These are phyloP conservation scores for Agelastica alni DNA, from an alignment of 2,888 invertebrate species.

Conservation along the genomic window DNA sequence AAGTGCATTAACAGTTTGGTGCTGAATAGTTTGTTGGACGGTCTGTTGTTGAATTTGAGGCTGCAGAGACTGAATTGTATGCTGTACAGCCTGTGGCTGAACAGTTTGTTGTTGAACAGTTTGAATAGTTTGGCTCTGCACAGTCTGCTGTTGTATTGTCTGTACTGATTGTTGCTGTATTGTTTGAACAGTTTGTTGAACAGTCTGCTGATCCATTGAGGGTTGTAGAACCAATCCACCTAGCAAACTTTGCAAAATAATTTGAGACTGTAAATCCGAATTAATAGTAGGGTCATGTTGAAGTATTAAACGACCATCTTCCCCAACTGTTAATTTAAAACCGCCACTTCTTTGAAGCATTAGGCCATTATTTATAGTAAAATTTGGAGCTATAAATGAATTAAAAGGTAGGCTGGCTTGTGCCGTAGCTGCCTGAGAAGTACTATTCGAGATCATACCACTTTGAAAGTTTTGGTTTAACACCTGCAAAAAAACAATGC, in stretches of 20 bases:
- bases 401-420: constrained; percentile 50
- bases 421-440: constrained; percentile 43
- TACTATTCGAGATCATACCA: constrained; percentile 49
- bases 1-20: constrained; percentile 48
- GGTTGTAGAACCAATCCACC: constrained; percentile 54
- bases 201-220: constrained; percentile 54
- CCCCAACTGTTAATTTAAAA: constrained; percentile 67
- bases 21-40: constrained; percentile 52
- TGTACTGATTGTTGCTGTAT: constrained; percentile 57
- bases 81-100: constrained; percentile 51
- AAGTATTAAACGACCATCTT: constrained; percentile 69
- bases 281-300: constrained; percentile 67
- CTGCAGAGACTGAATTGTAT: constrained; percentile 50
- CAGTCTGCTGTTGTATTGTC: constrained; percentile 56
- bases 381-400: constrained; percentile 52
- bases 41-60: constrained; percentile 54
- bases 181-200: constrained; percentile 56
- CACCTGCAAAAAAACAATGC: constrained; percentile 40
- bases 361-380: constrained; percentile 54
- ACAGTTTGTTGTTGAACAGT: constrained; percentile 56
- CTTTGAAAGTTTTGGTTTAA: constrained; percentile 55
- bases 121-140: constrained; percentile 56
- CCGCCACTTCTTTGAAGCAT: constrained; percentile 64
- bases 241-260: constrained; percentile 55
- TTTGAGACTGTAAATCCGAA: constrained; percentile 58